Base-by-base conservation (phyloP, 2,797 vertebrate genomes). In the Lateolabrax maculatus region DNA sequence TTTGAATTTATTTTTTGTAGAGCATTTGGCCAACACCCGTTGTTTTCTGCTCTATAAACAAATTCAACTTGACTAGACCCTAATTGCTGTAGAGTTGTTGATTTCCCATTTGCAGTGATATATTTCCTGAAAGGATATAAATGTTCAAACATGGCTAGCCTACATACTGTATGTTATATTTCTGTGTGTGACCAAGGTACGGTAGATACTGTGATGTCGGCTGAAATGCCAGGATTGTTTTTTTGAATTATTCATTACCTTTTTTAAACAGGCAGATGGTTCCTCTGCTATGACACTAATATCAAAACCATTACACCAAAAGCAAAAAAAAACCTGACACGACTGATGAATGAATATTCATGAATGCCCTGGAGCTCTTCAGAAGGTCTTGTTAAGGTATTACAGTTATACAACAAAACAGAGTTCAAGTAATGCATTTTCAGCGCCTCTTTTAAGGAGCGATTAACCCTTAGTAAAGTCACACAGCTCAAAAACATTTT, bases 161-260 rank as follows among this genome's bases (percentile, higher is more conserved):
- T 23, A 23, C 49, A 46, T 9, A 12, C n/a, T 71, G 13, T 25
- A 16, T 41, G 6, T 52, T 37, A 6, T 43, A 6, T 19, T 9
- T 39, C 16, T 56, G 21, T 64, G 18, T 7, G 12, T 53, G 15
- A 29, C 21, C 31, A 13, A n/a, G 9, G 5, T 1, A 39, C 3
- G 0, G 25, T 10, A 9, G 7, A 25, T 41, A 21, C 16, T 44
- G 10, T n/a, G 37, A 34, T 34, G 7, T 66, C 15, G 23, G 31
- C 8, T 65, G n/a, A 29, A 48, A 49, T 19, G 29, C 43, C 36
- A 34, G 9, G 18, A 25, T 11, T 23, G 19, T 19, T 36, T 12
- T 61, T 61, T 44, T 62, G 18, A 53, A 64, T 63, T 25, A 57
- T 57, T 77, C 41, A 52, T 62, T 19, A n/a, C n/a, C n/a, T 4